These are phyloP conservation scores for Hypothenemus hampei DNA, from an alignment of 1,140 invertebrate genomes.

Conservation along the genomic window DNA sequence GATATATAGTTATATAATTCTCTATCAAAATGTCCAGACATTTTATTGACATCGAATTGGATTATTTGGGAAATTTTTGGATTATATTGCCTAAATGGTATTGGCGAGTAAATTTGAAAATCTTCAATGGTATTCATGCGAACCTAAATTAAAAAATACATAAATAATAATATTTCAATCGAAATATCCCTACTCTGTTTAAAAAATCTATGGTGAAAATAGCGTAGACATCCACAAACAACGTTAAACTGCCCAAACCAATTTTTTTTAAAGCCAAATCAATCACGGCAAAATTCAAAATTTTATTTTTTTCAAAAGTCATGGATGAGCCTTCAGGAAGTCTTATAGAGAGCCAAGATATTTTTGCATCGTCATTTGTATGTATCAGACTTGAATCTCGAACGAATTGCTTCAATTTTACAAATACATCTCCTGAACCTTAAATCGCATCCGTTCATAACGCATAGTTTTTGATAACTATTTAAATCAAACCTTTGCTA, in stretches of 20 bases:
- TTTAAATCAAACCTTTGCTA: conserved; percentile 53
- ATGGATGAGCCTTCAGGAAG: conserved; percentile 46
- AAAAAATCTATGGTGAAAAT: conserved; percentile 74
- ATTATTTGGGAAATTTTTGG: conserved; percentile 56
- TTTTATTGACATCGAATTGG: conserved; percentile 68
- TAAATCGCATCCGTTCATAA: not conserved
- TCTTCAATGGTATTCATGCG: conserved; percentile 80
- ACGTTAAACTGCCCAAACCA: conserved; percentile 61
- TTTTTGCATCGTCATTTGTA: conserved; percentile 61
- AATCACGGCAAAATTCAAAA: conserved; percentile 61
- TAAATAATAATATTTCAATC: conserved; percentile 9
- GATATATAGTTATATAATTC: conserved; percentile 67
- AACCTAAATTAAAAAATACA: conserved; percentile 54
- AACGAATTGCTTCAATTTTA: conserved; percentile 59
- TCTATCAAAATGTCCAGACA: conserved; percentile 75
- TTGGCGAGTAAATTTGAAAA: conserved; percentile 75
- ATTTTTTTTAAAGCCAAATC: conserved; percentile 70
- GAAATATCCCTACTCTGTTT: conserved; percentile 59
- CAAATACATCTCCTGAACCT: conserved; percentile 53
- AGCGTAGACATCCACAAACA: conserved; percentile 60
- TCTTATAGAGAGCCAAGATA: conserved; percentile 66
- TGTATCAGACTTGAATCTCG: conserved; percentile 61
- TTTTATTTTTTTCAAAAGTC: conserved; percentile 32
- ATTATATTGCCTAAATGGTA: conserved; percentile 75
- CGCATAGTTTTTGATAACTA: not conserved